Evolutionary conservation across 2,888 invertebrate genomes (phyloP).

Genomic region (Eucera pruinosa): DNA sequence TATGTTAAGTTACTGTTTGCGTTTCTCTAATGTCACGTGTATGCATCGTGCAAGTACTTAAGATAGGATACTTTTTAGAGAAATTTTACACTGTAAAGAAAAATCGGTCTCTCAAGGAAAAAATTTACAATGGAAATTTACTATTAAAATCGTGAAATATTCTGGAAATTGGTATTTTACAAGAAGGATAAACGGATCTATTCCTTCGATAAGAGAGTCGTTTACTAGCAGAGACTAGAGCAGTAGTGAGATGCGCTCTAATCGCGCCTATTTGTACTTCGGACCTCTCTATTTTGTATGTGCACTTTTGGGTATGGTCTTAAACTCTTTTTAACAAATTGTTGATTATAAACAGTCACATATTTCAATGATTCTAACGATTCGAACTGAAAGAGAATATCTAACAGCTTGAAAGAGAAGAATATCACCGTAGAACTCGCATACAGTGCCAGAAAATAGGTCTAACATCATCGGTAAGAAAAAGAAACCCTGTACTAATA

Average conservation of each 20-base stretch:
- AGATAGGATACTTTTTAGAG: slow-evolving; percentile 27
- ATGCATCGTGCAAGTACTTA: slow-evolving; percentile 1
- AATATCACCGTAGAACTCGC: slow-evolving; percentile 14
- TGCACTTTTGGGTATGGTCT: slow-evolving; percentile 54
- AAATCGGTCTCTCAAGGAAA: background rate
- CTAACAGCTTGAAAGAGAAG: slow-evolving; percentile 8
- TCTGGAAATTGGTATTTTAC: slow-evolving; percentile 2
- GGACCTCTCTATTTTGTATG: slow-evolving; percentile 64
- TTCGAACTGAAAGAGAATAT: slow-evolving; percentile 28
- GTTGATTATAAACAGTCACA: slow-evolving; percentile 33
- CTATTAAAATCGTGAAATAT: background rate
- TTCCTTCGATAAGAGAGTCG: slow-evolving; percentile 53
- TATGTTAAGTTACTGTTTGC: slow-evolving; percentile 15
- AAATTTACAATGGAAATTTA: background rate
- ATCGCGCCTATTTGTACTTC: slow-evolving; percentile 58
- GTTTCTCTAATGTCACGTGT: slow-evolving; percentile 2
- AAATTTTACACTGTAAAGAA: slow-evolving; percentile 31
- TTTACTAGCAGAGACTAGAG: slow-evolving; percentile 46
- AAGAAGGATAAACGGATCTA: slow-evolving; percentile 23
- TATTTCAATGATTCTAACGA: slow-evolving; percentile 10
- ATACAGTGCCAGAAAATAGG: slow-evolving; percentile 20
- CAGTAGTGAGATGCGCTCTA: slow-evolving; percentile 42
- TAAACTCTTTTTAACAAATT: slow-evolving; percentile 51
- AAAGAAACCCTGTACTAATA: slow-evolving; percentile 15
- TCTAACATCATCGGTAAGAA: slow-evolving; percentile 20